phyloP scores from a whole-genome alignment of 2,113 vertebrate species.

The Tyto alba region DNA sequence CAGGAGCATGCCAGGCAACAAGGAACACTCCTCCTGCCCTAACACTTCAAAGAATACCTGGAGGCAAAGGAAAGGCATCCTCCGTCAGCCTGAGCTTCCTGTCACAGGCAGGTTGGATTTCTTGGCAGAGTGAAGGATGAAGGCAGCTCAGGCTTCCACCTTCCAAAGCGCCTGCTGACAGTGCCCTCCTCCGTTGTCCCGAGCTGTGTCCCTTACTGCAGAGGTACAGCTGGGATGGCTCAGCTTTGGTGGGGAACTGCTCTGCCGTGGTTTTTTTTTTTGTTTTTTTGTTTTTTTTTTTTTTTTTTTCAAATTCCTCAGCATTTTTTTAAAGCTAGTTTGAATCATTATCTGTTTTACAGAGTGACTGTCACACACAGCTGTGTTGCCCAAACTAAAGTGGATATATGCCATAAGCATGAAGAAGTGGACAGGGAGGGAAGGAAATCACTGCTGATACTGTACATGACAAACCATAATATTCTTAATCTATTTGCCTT shows the following conservation, averaged over 20 bases:
- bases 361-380: background rate
- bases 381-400: background rate
- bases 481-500: background rate
- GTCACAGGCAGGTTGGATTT: background rate
- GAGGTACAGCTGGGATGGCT: background rate
- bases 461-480: background rate
- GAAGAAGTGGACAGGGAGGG: background rate
- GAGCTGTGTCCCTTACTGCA: background rate
- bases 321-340: background rate
- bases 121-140: background rate
- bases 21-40: background rate
- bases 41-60: background rate
- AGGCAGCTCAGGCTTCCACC: background rate
- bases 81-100: background rate
- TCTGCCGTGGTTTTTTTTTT: too few species aligned
- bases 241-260: background rate
- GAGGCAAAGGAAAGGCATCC: background rate
- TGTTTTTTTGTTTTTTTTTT: background rate
- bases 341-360: background rate
- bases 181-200: background rate
- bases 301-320: background rate
- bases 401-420: fast-evolving
- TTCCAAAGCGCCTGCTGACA: background rate
- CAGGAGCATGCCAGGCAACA: background rate
- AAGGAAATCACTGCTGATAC: background rate